Evolutionary conservation across 2,797 vertebrate species (phyloP).

Genomic region (Ispidina lecontei): DNA sequence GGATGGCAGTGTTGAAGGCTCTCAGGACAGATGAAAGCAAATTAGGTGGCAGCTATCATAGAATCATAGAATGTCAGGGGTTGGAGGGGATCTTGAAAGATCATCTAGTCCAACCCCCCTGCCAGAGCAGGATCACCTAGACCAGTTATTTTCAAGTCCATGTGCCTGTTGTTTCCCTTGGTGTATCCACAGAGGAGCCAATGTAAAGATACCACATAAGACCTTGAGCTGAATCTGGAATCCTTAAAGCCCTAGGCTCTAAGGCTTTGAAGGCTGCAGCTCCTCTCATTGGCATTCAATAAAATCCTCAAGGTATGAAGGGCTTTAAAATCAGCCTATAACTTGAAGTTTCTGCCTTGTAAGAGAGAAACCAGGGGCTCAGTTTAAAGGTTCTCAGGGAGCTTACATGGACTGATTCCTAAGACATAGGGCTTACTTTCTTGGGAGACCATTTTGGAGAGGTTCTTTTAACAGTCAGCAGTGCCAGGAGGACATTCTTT

Average conservation of each 20-base stretch:
- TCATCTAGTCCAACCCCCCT: too few species aligned
- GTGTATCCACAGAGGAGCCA: not conserved
- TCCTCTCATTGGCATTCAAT: not conserved
- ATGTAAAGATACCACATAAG: not conserved
- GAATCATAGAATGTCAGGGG: too few species aligned
- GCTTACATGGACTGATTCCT: not conserved
- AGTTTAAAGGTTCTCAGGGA: not conserved
- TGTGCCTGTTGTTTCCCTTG: not conserved
- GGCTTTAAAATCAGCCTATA: not conserved
- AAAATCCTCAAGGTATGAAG: not conserved
- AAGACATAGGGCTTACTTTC: not conserved
- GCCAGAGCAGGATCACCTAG: too few species aligned
- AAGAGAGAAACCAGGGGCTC: not conserved
- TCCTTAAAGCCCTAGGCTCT: not conserved
- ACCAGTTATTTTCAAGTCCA: not conserved
- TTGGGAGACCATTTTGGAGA: not conserved
- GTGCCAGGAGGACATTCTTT: not conserved
- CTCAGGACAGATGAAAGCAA: not conserved
- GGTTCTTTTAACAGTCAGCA: not conserved
- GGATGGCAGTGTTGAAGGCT: not conserved
- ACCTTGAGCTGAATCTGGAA: not conserved
- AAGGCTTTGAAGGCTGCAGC: not conserved
- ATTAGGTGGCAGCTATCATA: not conserved
- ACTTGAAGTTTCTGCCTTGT: not conserved
- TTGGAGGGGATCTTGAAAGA: too few species aligned